A percentile compares a stretch with the other conserved stretches of the same genome.
These are phyloP conservation scores for Diachrysia chrysitis DNA, from an alignment of 2,888 invertebrate species.

Conservation along the genomic window DNA sequence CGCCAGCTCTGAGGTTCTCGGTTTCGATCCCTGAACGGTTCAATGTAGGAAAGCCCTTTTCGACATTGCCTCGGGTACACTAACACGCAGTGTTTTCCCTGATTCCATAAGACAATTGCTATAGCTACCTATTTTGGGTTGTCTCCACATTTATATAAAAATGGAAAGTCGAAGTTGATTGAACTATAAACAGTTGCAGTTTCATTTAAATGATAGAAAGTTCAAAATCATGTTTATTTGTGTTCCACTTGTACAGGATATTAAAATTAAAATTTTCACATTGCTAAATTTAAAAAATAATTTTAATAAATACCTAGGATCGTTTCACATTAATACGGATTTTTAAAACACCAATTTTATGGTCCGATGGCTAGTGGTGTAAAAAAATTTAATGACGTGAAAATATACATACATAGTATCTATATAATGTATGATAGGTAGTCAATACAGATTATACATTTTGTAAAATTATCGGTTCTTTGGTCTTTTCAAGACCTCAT, in stretches of 20 bases:
- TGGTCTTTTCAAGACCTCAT: not conserved
- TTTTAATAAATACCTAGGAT: not conserved
- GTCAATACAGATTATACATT: too few species aligned
- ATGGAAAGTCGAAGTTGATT: not conserved
- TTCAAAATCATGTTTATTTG: not conserved
- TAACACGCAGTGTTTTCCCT: too few species aligned
- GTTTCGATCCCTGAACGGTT: too few species aligned
- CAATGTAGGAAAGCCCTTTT: too few species aligned
- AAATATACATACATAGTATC: too few species aligned
- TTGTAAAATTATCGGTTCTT: not conserved
- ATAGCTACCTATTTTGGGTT: too few species aligned
- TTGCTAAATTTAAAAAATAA: not conserved
- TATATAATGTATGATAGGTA: too few species aligned
- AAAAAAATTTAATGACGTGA: not conserved
- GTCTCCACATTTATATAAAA: too few species aligned
- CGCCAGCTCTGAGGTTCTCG: too few species aligned
- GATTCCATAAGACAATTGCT: too few species aligned
- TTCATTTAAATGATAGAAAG: not conserved
- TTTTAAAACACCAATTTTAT: not conserved
- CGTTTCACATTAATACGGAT: not conserved
- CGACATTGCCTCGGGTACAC: too few species aligned
- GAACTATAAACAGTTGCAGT: not conserved
- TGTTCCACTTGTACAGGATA: not conserved
- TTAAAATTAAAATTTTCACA: not conserved
- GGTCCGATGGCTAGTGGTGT: not conserved